phyloP scores from a whole-genome alignment of 2,888 invertebrate species.

The Epiblema foenella region DNA sequence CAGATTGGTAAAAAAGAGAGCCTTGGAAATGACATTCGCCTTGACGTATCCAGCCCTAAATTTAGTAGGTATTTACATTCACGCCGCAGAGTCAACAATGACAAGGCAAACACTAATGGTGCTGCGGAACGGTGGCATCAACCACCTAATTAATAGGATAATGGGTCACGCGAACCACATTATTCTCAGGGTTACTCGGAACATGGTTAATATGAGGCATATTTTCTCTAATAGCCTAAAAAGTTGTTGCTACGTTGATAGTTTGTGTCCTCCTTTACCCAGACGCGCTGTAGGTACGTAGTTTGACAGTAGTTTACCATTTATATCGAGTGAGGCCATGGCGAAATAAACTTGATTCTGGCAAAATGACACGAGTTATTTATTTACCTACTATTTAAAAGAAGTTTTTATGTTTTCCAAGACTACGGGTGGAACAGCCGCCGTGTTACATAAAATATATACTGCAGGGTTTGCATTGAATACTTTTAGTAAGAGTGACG shows the following conservation, averaged over 20 bases:
- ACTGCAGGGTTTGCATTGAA: too few species aligned
- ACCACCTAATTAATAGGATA: conserved; percentile 55
- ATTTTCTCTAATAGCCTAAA: conserved; percentile 1
- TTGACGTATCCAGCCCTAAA: neutral
- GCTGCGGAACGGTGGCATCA: conserved; percentile 49
- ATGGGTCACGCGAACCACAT: conserved; percentile 58
- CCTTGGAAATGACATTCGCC: neutral
- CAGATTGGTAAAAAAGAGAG: neutral
- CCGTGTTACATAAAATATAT: too few species aligned
- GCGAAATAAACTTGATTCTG: neutral
- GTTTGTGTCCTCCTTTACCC: neutral
- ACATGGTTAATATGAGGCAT: conserved; percentile 21
- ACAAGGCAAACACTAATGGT: conserved; percentile 50
- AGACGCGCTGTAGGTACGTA: neutral
- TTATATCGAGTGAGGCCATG: neutral
- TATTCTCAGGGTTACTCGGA: conserved; percentile 42
- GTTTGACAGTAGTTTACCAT: neutral
- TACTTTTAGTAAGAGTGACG: neutral
- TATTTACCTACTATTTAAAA: neutral
- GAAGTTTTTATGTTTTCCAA: too few species aligned
- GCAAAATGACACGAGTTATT: neutral
- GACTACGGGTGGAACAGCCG: too few species aligned
- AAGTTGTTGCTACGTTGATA: conserved; percentile 4
- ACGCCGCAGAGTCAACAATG: conserved; percentile 50
- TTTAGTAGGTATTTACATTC: conserved; percentile 33